Evolutionary conservation across 2,888 invertebrate genomes (phyloP).

Genomic region (Philaethria dido): DNA sequence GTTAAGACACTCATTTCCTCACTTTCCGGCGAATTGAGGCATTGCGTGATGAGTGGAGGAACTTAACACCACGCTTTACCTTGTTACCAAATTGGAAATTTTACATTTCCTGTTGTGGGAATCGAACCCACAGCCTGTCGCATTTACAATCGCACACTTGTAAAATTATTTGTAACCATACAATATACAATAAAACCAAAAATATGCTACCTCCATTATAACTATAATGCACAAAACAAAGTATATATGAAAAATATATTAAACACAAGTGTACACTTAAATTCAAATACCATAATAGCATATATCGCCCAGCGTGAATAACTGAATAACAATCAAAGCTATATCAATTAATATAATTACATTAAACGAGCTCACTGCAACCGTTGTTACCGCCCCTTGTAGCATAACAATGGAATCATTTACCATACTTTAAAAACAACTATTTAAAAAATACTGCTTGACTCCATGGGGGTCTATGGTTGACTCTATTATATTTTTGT

Average conservation of each 20-base stretch:
- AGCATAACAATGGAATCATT: slow-evolving; percentile 5
- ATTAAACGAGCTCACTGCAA: slow-evolving; percentile 3
- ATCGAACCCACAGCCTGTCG: too few species aligned
- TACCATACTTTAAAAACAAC: slow-evolving; percentile 22
- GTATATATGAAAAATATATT: neutral
- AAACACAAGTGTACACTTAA: neutral
- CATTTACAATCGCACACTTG: too few species aligned
- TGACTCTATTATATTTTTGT: slow-evolving; percentile 17
- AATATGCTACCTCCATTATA: neutral
- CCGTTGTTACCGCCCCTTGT: slow-evolving; percentile 13
- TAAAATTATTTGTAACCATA: too few species aligned
- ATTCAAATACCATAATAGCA: slow-evolving; percentile 18
- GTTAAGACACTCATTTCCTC: too few species aligned
- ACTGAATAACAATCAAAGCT: slow-evolving; percentile 4
- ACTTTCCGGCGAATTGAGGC: too few species aligned
- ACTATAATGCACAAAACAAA: neutral
- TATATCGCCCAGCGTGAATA: neutral
- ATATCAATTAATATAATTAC: slow-evolving; percentile 22
- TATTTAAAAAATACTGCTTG: slow-evolving; percentile 21
- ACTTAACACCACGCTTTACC: too few species aligned
- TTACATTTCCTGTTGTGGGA: too few species aligned
- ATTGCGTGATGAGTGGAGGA: too few species aligned
- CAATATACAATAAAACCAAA: slow-evolving; percentile 6
- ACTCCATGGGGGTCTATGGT: slow-evolving; percentile 20
- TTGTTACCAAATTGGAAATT: too few species aligned